Evolutionary conservation across 2,888 invertebrate species (phyloP), one percentile per base, ranked within the genome.

Genomic region (Oxystoma pomonae): DNA sequence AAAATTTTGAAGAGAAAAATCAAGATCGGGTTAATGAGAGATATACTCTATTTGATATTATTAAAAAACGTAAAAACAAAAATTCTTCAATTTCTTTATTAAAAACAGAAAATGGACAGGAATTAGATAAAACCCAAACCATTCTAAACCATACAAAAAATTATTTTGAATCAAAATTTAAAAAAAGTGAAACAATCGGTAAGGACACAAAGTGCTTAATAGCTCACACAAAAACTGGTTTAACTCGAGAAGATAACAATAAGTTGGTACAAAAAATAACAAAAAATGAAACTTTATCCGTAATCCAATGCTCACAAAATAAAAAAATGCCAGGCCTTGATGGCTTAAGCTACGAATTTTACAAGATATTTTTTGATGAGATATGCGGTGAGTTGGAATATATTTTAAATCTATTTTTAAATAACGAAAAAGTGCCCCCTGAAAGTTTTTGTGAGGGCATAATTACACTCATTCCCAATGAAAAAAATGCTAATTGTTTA

Each of bases 291-390:
- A 9, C 21, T 35, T 57, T 57, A 5, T 9, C 16, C 2, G 2
- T 58, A 7, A 5, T 58, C 19, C 7, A 16, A 1, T n/a, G n/a
- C 12, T 3, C 49, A 35, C 17, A 58, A 58, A 20, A 58, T 22
- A 58, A 58, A 50, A 18, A 58, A 49, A 58, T 50, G 58, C 58
- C 58, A 16, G 35, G 9, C 12, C 19, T 49, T 12, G 58, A 58
- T 35, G 12, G 58, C 1, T 17, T 58, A 58, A 16, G 17, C 2
- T 58, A 58, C 5, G 17, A 58, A 58, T 50, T 58, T 58, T 58
- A 58, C 35, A 49, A 2, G 9, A 5, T 16, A n/a, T 58, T 58
- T 49, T 58, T 58, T 58, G 1, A 58, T 2, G 51, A 50, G 49
- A 50, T 58, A 7, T 16, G 58, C 35, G 17, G 16, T 50, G 58